Conservation (phyloP, 2,113 vertebrate species). For the Neotragus moschatus region DNA sequence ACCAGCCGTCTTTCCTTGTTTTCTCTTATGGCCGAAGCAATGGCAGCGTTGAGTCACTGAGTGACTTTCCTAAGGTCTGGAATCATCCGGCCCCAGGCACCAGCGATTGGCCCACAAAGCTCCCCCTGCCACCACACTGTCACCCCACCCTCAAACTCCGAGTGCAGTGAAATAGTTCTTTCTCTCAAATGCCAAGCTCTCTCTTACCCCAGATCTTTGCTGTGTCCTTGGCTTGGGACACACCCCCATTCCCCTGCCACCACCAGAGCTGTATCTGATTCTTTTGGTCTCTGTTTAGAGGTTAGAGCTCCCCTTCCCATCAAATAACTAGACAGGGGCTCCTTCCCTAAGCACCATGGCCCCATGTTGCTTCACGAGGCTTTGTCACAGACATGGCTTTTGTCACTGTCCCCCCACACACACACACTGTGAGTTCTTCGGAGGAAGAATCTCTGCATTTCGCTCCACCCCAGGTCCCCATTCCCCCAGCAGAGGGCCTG, state of each 20-base stretch:
- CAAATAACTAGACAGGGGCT: neutral
- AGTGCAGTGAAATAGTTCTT: neutral
- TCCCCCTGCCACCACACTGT: neutral
- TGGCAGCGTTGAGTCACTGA: neutral
- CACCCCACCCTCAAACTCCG: neutral
- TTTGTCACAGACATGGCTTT: neutral
- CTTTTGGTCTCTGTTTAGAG: neutral
- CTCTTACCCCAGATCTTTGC: neutral
- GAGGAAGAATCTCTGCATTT: neutral
- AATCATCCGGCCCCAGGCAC: neutral
- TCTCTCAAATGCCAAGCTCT: neutral
- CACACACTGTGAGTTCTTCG: neutral
- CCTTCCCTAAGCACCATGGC: neutral
- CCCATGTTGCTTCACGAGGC: neutral
- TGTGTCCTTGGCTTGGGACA: neutral
- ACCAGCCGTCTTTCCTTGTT: neutral
- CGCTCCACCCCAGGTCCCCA: neutral
- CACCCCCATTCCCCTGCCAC: neutral
- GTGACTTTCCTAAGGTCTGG: neutral
- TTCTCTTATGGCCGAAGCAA: neutral
- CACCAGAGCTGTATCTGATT: neutral
- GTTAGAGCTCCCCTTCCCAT: neutral
- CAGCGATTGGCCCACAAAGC: neutral
- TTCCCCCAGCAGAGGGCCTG: neutral
- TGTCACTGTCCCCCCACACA: neutral